phyloP scores from a whole-genome alignment of 2,888 invertebrate species.

The Tipula confusa region DNA sequence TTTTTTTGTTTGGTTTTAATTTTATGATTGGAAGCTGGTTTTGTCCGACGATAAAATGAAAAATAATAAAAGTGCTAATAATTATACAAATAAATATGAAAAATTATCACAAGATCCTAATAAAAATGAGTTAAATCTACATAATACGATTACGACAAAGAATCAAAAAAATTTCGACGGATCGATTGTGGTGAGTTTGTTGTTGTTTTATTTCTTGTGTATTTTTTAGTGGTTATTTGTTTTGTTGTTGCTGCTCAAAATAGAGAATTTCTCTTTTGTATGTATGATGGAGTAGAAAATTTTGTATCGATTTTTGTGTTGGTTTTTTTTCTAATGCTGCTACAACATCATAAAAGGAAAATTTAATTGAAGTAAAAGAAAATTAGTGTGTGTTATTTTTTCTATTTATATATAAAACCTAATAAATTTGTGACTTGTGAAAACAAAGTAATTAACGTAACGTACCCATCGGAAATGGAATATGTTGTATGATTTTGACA shows the following conservation, averaged over 20 bases:
- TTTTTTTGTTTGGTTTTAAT: neutral
- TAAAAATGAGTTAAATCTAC: conserved; percentile 29
- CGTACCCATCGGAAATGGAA: neutral
- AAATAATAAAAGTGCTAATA: conserved; percentile 30
- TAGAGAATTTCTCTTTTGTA: neutral
- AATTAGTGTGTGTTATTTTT: conserved; percentile 7
- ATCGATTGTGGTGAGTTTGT: conserved; percentile 31
- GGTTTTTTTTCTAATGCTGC: conserved; percentile 15
- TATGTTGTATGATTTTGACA: neutral
- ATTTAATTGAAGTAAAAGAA: neutral
- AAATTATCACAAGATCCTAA: conserved; percentile 32
- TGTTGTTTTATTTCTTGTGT: neutral
- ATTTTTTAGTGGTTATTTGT: neutral
- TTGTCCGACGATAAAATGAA: conserved; percentile 15
- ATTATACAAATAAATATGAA: conserved; percentile 31
- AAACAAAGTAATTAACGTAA: neutral
- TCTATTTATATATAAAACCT: neutral
- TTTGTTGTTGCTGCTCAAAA: neutral
- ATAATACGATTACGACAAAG: neutral
- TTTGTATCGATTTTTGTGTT: conserved; percentile 8
- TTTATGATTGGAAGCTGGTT: neutral
- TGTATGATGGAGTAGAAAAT: neutral
- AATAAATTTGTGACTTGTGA: neutral
- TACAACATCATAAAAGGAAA: neutral
- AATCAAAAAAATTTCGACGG: conserved; percentile 30